Conservation (phyloP, 2,888 invertebrate genomes). For the Deilephila elpenor region DNA sequence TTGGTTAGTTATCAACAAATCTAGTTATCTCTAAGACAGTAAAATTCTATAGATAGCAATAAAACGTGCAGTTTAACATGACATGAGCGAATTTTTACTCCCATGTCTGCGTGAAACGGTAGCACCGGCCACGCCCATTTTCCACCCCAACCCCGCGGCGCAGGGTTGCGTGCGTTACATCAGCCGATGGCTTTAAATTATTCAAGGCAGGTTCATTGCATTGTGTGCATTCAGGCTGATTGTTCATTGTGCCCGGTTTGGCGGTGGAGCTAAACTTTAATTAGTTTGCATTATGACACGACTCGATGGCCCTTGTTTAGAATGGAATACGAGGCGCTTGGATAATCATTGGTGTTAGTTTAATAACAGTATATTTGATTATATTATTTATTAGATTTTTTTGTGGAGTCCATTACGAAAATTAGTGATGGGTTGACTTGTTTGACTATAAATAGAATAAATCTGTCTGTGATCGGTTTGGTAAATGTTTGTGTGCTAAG, state of each 20-base stretch:
- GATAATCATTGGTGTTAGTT: background rate
- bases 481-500: too few relatives aligned
- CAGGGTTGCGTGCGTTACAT: background rate
- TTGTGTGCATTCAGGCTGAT: constrained; percentile 20
- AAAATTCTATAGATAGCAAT: too few relatives aligned
- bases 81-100: background rate
- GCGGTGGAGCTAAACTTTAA: constrained; percentile 9
- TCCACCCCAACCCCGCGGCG: background rate
- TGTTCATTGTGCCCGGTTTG: constrained; percentile 24
- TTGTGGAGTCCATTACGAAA: too few relatives aligned
- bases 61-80: background rate
- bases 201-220: constrained; percentile 20
- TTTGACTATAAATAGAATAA: too few relatives aligned
- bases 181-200: background rate
- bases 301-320: background rate
- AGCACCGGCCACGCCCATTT: constrained; percentile 5
- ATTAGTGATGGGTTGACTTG: too few relatives aligned
- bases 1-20: too few relatives aligned
- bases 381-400: background rate
- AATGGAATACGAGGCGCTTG: background rate
- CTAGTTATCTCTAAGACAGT: too few relatives aligned
- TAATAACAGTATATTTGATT: background rate
- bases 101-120: background rate
- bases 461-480: too few relatives aligned
- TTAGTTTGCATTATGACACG: constrained; percentile 18